Base-by-base conservation (phyloP, 2,888 invertebrate species). In the Ormyrus pomaceus region DNA sequence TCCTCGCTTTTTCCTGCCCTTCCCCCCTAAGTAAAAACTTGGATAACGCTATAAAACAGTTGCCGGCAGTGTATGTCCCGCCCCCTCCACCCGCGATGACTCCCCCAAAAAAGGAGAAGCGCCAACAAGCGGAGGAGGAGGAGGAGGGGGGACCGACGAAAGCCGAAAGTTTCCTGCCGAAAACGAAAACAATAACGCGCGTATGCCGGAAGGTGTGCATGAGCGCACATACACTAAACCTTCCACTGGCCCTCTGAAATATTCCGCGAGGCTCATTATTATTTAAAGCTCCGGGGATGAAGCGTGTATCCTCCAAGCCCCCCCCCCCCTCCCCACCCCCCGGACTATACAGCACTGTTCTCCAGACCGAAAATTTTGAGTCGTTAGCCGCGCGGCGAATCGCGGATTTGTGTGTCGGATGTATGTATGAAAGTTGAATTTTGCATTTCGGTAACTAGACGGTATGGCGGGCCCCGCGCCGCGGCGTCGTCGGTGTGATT, bases 11-110 rank as follows among this genome's bases (percentile, higher is more conserved):
- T 50, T 61, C 45, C 13, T 45, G 59, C 19, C 56, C 34, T 59
- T 7, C n/a, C 19, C 19, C 19, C 56, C 56, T 45, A 19, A 61
- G 61, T 72, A 68, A 72, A 72, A 80, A 76, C 80, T 80, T 80
- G 71, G 76, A 73, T 73, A 77, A 77, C 68, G 56, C 77, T 71
- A 62, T 68, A 66, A 77, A 80, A 76, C 76, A 68, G 77, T 80
- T 66, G 80, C 61, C 56, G 64, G 6, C 59, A 65, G 70, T 71
- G 50, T 65, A 68, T 45, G 55, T 70, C 45, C 9, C 59, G 77
- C 53, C 66, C n/a, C 69, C 53, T 53, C 56, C 45, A 50, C 45
- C 58, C 58, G 19, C 19, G 19, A 19, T 19, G 4, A 46, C 76
- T 74, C n/a, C 7, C 9, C 51, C 50, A 34, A 68, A 64, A 50